These are phyloP conservation scores for Drosophila pseudoananassae DNA, from an alignment of 1,140 invertebrate species.

Conservation along the genomic window DNA sequence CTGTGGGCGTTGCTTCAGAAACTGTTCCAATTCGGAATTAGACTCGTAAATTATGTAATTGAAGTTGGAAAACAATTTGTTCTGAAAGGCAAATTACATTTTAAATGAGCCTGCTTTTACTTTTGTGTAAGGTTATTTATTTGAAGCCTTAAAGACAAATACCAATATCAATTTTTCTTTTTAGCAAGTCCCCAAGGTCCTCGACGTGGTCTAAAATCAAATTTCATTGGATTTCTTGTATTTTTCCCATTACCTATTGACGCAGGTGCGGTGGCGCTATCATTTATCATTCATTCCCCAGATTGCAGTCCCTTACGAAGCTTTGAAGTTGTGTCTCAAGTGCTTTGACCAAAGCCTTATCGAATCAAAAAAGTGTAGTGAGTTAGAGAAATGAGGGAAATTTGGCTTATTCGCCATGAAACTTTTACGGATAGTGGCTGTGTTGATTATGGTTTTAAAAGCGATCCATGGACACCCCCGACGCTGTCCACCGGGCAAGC, in stretches of 20 bases:
- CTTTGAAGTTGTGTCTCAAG: constrained; percentile 19
- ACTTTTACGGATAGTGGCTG: constrained; percentile 13
- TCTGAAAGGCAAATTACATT: no score
- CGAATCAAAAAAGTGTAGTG: constrained; percentile 43
- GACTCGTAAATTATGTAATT: background rate
- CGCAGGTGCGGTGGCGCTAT: constrained; percentile 33
- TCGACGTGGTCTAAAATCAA: background rate
- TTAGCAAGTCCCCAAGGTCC: no score
- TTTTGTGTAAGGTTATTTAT: no score
- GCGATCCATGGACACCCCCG: background rate
- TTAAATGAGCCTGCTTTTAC: no score
- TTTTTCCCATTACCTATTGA: constrained; percentile 11
- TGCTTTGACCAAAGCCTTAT: constrained; percentile 18
- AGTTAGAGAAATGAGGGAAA: background rate
- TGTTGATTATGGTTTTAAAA: constrained; percentile 26
- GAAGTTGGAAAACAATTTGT: background rate
- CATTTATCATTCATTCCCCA: constrained; percentile 21
- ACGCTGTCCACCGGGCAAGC: constrained; percentile 28
- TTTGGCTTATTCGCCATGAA: constrained; percentile 24
- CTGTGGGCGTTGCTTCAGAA: background rate
- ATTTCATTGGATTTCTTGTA: constrained; percentile 9
- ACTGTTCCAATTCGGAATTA: background rate
- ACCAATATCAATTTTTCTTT: background rate
- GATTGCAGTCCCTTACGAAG: constrained; percentile 24
- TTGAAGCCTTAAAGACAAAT: background rate